These are phyloP conservation scores for Pseudopleuronectes americanus DNA, from an alignment of 2,797 vertebrate genomes.

Conservation along the genomic window DNA sequence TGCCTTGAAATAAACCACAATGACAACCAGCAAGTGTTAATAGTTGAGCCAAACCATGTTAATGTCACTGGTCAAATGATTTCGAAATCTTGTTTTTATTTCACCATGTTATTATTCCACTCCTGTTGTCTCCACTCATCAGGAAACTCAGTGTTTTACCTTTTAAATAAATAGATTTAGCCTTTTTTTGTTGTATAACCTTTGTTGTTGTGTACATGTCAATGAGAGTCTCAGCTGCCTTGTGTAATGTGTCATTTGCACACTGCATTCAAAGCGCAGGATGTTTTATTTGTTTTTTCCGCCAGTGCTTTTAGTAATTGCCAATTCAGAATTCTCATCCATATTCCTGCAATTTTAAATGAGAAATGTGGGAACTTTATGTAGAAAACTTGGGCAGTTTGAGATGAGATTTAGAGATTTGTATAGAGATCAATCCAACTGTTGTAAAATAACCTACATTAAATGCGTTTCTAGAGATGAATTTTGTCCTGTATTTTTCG, in stretches of 20 bases:
- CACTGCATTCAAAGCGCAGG: not conserved
- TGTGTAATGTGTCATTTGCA: slow-evolving; percentile 25
- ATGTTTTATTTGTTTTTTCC: not conserved
- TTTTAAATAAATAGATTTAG: slow-evolving; percentile 28
- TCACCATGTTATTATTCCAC: not conserved
- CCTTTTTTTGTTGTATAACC: slow-evolving; percentile 33
- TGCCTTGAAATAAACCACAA: not conserved
- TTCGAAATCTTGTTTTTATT: not conserved
- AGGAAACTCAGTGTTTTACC: slow-evolving; percentile 2
- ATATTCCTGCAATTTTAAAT: slow-evolving; percentile 7
- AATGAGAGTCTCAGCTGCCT: slow-evolving; percentile 15
- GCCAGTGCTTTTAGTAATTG: not conserved
- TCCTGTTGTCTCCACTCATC: not conserved
- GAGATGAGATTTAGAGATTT: slow-evolving; percentile 18
- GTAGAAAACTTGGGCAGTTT: not conserved
- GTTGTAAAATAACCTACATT: slow-evolving; percentile 29
- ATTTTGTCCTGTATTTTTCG: slow-evolving; percentile 4
- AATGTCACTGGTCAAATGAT: not conserved
- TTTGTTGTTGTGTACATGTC: slow-evolving; percentile 2
- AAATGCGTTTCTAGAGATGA: slow-evolving; percentile 32
- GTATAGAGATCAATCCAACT: slow-evolving; percentile 9
- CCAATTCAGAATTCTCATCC: slow-evolving; percentile 4
- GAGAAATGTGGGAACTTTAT: slow-evolving; percentile 26
- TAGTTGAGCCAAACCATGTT: not conserved
- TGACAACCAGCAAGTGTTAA: slow-evolving; percentile 13